Evolutionary conservation across 2,888 invertebrate genomes (phyloP), one percentile per base, ranked within the genome.

Genomic region (Andrena trimmerana): DNA sequence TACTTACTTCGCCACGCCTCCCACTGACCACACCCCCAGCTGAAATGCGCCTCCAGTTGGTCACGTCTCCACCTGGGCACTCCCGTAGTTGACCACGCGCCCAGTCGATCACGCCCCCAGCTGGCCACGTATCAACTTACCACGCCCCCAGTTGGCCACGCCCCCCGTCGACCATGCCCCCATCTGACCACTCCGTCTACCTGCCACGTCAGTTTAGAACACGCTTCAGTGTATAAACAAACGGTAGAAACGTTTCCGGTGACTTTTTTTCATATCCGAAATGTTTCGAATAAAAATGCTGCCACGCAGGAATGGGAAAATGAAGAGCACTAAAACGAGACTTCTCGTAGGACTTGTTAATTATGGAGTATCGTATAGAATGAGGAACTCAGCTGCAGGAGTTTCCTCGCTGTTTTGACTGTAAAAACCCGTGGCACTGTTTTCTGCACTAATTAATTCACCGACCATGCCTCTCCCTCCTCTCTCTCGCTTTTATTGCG

Each of bases 371-470:
- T 27, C 42, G 57, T 31, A 57, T 50, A 67, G 66, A 70, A 79
- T 63, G 73, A 52, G 42, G 36, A 71, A 54, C 27, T 72, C 69
- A 36, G 54, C 13, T 6, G 48, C 16, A 57, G 29, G 69, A 71
- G 31, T 65, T 33, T 59, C 20, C 60, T 8, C 42, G 27, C 42
- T 59, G 54, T 77, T 83, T 78, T 62, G 60, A 69, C 57, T 66
- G 6, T 27, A 33, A 65, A 73, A 73, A 74, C 73, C 65, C 16
- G 66, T 24, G 63, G 68, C 50, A 50, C 50, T 66, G 76, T 59
- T 72, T 81, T 83, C 71, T 57, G 68, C 59, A 60, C 69, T 87
- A 87, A 87, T 87, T 87, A 87, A 85, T 84, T 74, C 66, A 27
- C 20, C 72, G n/a, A 24, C 74, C 29, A 24, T 66, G 62, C 16